Conservation (phyloP, 2,888 invertebrate species). For the Tridacna gigas region DNA sequence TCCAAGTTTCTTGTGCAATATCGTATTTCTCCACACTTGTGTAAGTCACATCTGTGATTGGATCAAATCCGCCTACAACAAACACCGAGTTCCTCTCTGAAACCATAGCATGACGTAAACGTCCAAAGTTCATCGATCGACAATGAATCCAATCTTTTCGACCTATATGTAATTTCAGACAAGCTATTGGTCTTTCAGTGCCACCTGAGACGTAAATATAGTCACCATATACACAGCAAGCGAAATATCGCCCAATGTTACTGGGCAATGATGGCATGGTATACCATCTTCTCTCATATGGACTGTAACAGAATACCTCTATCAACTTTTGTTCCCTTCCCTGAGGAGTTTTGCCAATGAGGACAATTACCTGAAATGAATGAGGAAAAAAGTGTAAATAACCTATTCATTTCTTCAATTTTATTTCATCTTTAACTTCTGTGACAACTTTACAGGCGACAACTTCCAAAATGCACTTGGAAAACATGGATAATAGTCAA, state of each 20-base stretch:
- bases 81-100: constrained; percentile 58
- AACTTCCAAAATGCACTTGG: too few species aligned
- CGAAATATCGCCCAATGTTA: constrained; percentile 66
- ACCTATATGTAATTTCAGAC: constrained; percentile 60
- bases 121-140: constrained; percentile 65
- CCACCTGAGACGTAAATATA: constrained; percentile 66
- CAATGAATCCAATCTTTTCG: constrained; percentile 66
- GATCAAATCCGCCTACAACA: constrained; percentile 66
- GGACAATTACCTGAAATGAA: constrained; percentile 59
- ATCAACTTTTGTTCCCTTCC: constrained; percentile 64
- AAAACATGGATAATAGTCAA: too few species aligned
- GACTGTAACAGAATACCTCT: constrained; percentile 65
- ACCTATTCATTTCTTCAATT: neutral
- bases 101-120: constrained; percentile 64
- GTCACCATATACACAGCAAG: constrained; percentile 64
- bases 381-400: neutral
- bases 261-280: constrained; percentile 61
- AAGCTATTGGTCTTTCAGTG: constrained; percentile 63
- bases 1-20: constrained; percentile 66
- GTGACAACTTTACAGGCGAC: too few species aligned
- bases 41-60: constrained; percentile 63
- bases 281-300: constrained; percentile 64
- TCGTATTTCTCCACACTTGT: constrained; percentile 64
- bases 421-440: too few species aligned
- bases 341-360: constrained; percentile 66